A percentile compares a stretch with the other conserved stretches of the same genome.
phyloP scores from a whole-genome alignment of 2,113 vertebrate genomes.

The Rhea pennata region DNA sequence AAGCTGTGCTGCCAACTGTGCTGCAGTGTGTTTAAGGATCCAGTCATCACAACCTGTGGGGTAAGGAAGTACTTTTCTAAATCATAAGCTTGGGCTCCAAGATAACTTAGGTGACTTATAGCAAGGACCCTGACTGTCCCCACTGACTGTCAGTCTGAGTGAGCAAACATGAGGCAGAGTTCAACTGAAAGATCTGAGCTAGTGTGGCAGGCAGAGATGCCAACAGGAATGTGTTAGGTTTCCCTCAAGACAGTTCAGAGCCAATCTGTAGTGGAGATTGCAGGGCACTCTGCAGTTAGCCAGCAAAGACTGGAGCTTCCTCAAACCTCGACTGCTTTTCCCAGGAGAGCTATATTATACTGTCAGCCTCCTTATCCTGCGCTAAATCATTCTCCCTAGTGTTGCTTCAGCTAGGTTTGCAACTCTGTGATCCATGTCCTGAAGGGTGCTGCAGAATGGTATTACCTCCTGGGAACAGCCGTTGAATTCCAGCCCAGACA shows the following conservation, averaged over 20 bases:
- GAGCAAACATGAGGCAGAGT: not conserved
- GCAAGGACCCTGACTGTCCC: not conserved
- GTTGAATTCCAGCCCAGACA: not conserved
- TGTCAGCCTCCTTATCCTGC: not conserved
- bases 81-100: not conserved
- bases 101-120: accelerated
- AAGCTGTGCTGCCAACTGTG: constrained; percentile 98
- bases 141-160: not conserved
- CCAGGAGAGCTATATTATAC: not conserved
- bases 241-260: not conserved
- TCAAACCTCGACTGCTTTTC: not conserved
- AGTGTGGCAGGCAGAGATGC: not conserved
- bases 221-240: not conserved
- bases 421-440: not conserved
- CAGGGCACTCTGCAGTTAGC: not conserved
- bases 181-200: not conserved
- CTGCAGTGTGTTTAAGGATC: constrained; percentile 96
- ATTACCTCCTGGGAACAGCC: not conserved
- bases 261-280: not conserved
- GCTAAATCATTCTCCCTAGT: not conserved
- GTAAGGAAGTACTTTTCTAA: constrained; percentile 75
- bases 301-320: not conserved
- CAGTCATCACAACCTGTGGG: constrained; percentile 98
- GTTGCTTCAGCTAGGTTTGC: not conserved
- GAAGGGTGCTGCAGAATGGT: not conserved